Conservation (phyloP, 2,888 invertebrate genomes). For the Furcula furcula region DNA sequence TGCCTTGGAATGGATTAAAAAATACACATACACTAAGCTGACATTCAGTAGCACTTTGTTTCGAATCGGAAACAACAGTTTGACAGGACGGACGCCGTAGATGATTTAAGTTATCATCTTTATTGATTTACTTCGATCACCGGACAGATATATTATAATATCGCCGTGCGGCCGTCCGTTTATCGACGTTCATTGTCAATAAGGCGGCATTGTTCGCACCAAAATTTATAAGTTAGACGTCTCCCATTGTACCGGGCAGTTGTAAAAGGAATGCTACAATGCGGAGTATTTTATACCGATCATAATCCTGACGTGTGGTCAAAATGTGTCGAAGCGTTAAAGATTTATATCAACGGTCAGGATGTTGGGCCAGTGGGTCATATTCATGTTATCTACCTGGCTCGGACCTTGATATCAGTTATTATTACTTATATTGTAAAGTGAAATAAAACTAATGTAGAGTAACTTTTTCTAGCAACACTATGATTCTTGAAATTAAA, state of each 20-base stretch:
- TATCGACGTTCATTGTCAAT: constrained; percentile 72
- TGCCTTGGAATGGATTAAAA: constrained; percentile 44
- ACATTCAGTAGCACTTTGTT: constrained; percentile 46
- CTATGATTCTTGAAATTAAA: too few relatives aligned
- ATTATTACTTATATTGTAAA: too few relatives aligned
- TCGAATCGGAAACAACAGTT: constrained; percentile 33
- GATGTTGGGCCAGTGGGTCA: constrained; percentile 42
- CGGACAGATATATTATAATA: constrained; percentile 70
- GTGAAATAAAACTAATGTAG: too few relatives aligned
- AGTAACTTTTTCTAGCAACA: too few relatives aligned
- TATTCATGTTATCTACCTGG: constrained; percentile 37
- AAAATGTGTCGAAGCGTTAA: constrained; percentile 76
- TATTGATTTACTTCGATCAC: constrained; percentile 71
- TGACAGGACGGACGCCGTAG: constrained; percentile 30
- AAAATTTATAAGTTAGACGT: constrained; percentile 78
- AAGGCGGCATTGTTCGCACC: constrained; percentile 77
- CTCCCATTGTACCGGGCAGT: constrained; percentile 57
- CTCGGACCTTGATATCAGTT: constrained; percentile 16
- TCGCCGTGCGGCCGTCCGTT: constrained; percentile 58
- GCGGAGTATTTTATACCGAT: constrained; percentile 68
- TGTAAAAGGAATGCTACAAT: constrained; percentile 58
- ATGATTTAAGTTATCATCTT: constrained; percentile 62
- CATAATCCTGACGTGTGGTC: constrained; percentile 76
- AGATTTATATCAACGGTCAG: constrained; percentile 64
- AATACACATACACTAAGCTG: constrained; percentile 45